Base-by-base conservation (phyloP, 2,797 vertebrate species). In the Centropyge bicolor region DNA sequence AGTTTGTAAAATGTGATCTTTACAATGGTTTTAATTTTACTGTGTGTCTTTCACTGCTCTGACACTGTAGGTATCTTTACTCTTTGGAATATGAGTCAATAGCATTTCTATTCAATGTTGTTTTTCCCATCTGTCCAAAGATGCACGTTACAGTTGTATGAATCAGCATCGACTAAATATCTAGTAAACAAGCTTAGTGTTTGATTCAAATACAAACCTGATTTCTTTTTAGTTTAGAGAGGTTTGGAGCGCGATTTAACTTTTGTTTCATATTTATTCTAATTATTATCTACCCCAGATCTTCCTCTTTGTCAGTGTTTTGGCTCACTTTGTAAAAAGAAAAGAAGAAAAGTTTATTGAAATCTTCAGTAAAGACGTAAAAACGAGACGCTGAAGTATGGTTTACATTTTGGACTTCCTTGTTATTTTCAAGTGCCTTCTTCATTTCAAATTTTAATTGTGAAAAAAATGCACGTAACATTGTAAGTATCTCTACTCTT, bases 201-300 rank as follows among this genome's bases (percentile, higher is more conserved):
- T 77, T 67, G 35, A 80, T 76, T 86, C 16, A 48, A 60, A 68
- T 49, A 57, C 31, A 68, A 51, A 74, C 57, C 66, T 59, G 12
- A 66, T 69, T 83, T 51, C 9, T 22, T 61, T 46, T 55, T 81
- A 81, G 65, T 78, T 77, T n/a, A 61, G 49, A 70, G 41, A 52
- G 20, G 60, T 81, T 84, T 61, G 35, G 56, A 75, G 56, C 69
- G 70, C 66, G 43, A 83, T 89, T 88, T 77, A 1, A 83, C 68
- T 82, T 78, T 82, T 57, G 66, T 76, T 74, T 65, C 7, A 80
- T 81, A 87, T 88, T 90, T 89, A 87, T 90, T 62, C 36, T 60
- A 16, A 40, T 40, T 40, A 75, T 55, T 27, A 45, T 64, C 35
- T 16, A 20, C 52, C 72, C 60, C 40, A n/a, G 51, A 66, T 63